Percentiles rank a stretch among this genome's conserved stretches.
Evolutionary conservation across 2,888 invertebrate genomes (phyloP).

Genomic region (Aleiodes leptofemur): DNA sequence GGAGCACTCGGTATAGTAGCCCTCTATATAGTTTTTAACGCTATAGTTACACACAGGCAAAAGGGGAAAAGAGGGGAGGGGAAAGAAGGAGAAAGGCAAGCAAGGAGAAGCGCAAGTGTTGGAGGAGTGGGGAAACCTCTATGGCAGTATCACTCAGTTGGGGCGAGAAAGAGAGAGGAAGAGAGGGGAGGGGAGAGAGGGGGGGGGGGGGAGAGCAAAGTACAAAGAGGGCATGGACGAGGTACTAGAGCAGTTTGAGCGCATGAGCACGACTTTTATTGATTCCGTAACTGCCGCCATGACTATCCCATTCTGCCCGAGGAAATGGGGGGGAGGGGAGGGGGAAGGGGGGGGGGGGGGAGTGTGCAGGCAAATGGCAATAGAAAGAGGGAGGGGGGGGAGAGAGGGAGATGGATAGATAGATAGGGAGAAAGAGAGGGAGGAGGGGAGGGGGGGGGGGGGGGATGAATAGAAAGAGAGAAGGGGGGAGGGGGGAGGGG

Average conservation of each 20-base stretch:
- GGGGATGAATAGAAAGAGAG: constrained; percentile 55
- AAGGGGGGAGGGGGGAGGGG: constrained; percentile 50
- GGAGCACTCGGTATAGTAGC: constrained; percentile 65
- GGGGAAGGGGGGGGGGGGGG: constrained; percentile 57
- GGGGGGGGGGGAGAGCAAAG: constrained; percentile 48
- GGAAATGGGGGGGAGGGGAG: constrained; percentile 59
- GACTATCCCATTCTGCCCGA: constrained; percentile 65
- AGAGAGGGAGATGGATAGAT: constrained; percentile 51
- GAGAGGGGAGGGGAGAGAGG: constrained; percentile 40
- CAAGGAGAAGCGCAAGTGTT: too few species aligned
- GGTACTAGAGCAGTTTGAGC: constrained; percentile 73
- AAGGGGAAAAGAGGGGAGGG: too few species aligned
- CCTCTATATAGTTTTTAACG: constrained; percentile 68
- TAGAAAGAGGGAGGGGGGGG: constrained; percentile 50
- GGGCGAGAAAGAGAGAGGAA: constrained; percentile 13
- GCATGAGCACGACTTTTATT: constrained; percentile 76
- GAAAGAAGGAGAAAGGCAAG: too few species aligned
- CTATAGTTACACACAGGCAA: too few species aligned
- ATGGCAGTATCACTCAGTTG: too few species aligned
- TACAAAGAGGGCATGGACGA: constrained; percentile 60
- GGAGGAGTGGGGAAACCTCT: too few species aligned
- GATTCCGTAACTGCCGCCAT: constrained; percentile 76
- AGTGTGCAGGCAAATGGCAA: constrained; percentile 51
- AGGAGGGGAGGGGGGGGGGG: constrained; percentile 51
- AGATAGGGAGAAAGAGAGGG: constrained; percentile 49